These are phyloP conservation scores for Noctua janthe DNA, from an alignment of 2,888 invertebrate genomes.

Conservation along the genomic window DNA sequence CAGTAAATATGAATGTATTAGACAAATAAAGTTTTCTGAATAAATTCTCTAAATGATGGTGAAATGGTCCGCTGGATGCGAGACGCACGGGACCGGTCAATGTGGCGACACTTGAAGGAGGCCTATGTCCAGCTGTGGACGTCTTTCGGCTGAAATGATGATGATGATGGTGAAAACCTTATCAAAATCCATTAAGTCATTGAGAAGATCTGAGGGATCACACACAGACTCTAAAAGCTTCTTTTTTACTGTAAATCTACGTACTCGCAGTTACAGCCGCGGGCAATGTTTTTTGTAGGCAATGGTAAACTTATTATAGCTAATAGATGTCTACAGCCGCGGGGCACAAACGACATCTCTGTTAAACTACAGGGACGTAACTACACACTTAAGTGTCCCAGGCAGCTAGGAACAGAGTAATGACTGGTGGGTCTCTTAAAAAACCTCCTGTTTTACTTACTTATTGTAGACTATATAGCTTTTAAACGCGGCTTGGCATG, in stretches of 20 bases:
- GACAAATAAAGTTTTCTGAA: background rate
- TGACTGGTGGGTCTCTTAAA: background rate
- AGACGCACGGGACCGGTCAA: too few species aligned
- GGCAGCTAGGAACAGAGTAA: too few species aligned
- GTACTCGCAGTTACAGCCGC: background rate
- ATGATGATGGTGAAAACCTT: background rate
- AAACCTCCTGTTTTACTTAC: background rate
- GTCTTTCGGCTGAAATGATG: too few species aligned
- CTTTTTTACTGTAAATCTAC: background rate
- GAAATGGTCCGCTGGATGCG: too few species aligned
- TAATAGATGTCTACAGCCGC: background rate
- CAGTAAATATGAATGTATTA: background rate
- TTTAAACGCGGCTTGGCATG: background rate
- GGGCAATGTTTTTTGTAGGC: constrained; percentile 6
- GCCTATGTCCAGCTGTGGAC: too few species aligned
- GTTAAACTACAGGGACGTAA: background rate
- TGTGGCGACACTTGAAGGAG: too few species aligned
- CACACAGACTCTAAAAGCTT: background rate
- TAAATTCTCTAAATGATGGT: background rate
- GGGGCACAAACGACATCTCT: background rate
- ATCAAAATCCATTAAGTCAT: background rate
- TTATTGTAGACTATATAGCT: background rate
- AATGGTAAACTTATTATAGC: constrained; percentile 3
- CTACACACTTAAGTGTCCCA: too few species aligned
- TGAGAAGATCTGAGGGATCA: background rate